Evolutionary conservation across 92 coral and sea anemone genomes (phyloP).

Genomic region (Epizoanthus illoricatus): DNA sequence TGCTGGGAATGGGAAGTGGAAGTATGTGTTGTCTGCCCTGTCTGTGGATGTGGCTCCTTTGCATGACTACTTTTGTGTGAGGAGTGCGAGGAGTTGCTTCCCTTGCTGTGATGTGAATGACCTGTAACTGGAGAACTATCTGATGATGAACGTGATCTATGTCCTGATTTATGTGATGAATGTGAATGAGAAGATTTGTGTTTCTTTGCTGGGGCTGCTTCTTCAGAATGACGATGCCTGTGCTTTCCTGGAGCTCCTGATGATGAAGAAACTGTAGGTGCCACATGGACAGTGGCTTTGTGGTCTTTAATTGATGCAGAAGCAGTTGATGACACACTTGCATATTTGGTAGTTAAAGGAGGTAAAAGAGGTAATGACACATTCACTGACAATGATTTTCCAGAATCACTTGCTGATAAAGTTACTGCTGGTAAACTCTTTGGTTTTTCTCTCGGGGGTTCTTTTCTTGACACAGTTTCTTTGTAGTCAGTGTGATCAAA

Average conservation of each 20-base stretch:
- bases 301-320: slow-evolving; percentile 57
- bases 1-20: slow-evolving; percentile 48
- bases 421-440: slow-evolving; percentile 64
- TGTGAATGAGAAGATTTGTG: slow-evolving; percentile 79
- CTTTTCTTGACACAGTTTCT: slow-evolving; percentile 40
- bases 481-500: slow-evolving; percentile 24
- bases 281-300: slow-evolving; percentile 58
- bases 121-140: slow-evolving; percentile 38
- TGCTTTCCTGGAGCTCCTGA: slow-evolving; percentile 61
- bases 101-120: slow-evolving; percentile 52
- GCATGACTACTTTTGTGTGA: slow-evolving; percentile 66
- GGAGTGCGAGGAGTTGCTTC: slow-evolving; percentile 57
- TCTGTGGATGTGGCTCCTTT: slow-evolving; percentile 44
- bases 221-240: slow-evolving; percentile 73
- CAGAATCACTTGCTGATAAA: slow-evolving; percentile 76
- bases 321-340: slow-evolving; percentile 65
- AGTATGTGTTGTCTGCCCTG: slow-evolving; percentile 50
- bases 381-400: slow-evolving; percentile 70
- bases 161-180: slow-evolving; percentile 48
- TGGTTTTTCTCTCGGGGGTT: slow-evolving; percentile 49
- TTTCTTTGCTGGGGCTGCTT: slow-evolving; percentile 73
- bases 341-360: slow-evolving; percentile 93
- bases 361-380: slow-evolving; percentile 79
- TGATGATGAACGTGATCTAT: slow-evolving; percentile 57
- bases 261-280: slow-evolving; percentile 42